Base-by-base conservation (phyloP, 2,888 invertebrate genomes). In the Globia sparganii region DNA sequence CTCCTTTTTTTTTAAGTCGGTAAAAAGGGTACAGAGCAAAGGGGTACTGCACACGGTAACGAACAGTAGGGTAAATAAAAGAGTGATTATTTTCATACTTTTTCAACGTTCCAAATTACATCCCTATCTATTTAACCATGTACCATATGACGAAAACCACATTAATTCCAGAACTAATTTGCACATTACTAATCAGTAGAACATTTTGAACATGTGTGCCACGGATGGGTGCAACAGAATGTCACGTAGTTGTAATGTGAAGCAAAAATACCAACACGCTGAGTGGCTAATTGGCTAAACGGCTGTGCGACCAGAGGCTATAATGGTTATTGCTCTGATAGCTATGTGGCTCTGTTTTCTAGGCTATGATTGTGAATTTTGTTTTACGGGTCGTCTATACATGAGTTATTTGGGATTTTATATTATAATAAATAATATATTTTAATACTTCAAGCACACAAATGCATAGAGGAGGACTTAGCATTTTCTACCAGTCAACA, bases 221-320 rank as follows among this genome's bases (percentile, higher is more conserved):
- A 9, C 3, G 13, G 49, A 11, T 65, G 40, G 58, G 53, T 61
- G 43, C 13, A 69, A 69, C 74, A 75, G 56, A 81, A 78, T 58
- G 85, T 88, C 87, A 91, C 89, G 83, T 86, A 85, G 74, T 66
- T 80, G 80, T 78, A 84, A 80, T 75, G 56, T 31, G 40, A 25
- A 69, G 68, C 61, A 61, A 84, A 85, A 84, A 59, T 59, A 53
- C 76, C 78, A 83, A 86, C 85, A 84, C 84, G 72, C 81, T 86
- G 84, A 88, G 89, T 86, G 83, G 76, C 62, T 87, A 85, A 89
- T 88, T 85, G 82, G 78, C 49, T 89, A 86, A 90, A 87, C 83
- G 82, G 72, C 79, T 86, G 78, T 84, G 81, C 70, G 76, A 66
- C 75, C 69, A 81, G 77, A 73, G 78, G 74, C 83, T 88, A 88